A percentile compares a stretch with the other conserved stretches of the same genome.
phyloP scores from a whole-genome alignment of 1,140 invertebrate species.

The Goniozus legneri region DNA sequence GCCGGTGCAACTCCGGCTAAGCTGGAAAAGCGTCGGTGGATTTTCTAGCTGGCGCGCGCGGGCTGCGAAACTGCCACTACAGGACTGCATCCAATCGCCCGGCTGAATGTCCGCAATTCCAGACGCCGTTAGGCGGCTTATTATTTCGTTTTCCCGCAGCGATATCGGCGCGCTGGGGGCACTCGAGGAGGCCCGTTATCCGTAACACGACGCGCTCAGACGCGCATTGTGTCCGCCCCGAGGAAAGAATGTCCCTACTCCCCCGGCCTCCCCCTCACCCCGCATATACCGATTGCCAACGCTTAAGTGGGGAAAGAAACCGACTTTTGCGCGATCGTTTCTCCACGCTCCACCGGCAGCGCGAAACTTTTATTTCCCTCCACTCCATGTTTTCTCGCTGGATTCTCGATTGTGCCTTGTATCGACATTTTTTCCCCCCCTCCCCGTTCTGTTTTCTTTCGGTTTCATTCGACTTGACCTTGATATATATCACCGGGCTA shows the following conservation, averaged over 20 bases:
- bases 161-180: constrained; percentile 23
- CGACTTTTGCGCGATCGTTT: no score
- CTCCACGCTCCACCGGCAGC: no score
- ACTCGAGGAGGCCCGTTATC: constrained; percentile 27
- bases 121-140: constrained; percentile 40
- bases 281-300: not conserved
- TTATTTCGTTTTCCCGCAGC: constrained; percentile 41
- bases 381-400: no score
- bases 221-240: constrained; percentile 16
- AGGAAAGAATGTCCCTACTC: constrained; percentile 22
- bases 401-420: no score
- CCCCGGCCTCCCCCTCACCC: no score
- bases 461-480: no score
- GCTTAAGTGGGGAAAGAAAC: not conserved
- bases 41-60: not conserved
- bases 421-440: no score
- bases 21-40: constrained; percentile 2
- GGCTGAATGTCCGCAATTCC: constrained; percentile 42
- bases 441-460: no score
- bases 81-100: constrained; percentile 42
- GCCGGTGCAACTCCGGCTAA: constrained; percentile 7
- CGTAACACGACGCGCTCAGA: constrained; percentile 20
- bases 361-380: no score
- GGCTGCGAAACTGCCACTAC: constrained; percentile 28
- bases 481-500: no score